phyloP scores from a whole-genome alignment of 2,113 vertebrate genomes.

The Rousettus leschenaultii region DNA sequence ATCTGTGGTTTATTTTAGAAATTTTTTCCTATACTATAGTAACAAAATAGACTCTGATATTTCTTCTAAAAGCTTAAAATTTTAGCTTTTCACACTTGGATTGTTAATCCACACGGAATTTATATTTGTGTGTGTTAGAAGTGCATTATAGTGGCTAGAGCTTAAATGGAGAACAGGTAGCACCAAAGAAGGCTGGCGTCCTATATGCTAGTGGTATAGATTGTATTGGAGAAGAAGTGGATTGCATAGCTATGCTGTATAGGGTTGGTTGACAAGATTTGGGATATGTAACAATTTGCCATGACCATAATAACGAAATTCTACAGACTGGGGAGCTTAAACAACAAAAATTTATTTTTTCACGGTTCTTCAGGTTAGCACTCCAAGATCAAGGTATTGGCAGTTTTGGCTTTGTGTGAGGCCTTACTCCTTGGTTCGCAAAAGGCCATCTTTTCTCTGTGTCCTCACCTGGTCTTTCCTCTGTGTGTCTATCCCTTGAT shows the following conservation, averaged over 20 bases:
- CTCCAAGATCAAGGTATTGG: neutral
- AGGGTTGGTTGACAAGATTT: neutral
- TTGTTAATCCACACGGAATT: neutral
- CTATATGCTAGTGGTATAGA: neutral
- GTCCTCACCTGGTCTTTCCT: neutral
- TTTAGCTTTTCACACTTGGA: neutral
- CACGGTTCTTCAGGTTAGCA: neutral
- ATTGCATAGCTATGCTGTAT: neutral
- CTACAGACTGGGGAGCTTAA: neutral
- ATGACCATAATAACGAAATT: neutral
- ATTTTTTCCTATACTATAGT: neutral
- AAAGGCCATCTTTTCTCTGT: too few species aligned
- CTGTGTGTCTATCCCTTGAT: neutral
- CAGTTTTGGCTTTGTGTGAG: neutral
- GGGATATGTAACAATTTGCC: neutral
- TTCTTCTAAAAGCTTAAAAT: neutral
- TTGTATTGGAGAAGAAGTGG: neutral
- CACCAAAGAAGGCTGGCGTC: neutral
- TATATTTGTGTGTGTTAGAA: neutral
- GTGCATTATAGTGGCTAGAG: neutral
- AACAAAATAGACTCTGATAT: neutral
- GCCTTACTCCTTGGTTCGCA: too few species aligned
- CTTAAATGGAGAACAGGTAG: neutral
- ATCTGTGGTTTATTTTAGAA: neutral
- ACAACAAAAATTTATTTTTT: neutral